phyloP scores from a whole-genome alignment of 2,797 vertebrate species.

The Hemitrygon akajei region DNA sequence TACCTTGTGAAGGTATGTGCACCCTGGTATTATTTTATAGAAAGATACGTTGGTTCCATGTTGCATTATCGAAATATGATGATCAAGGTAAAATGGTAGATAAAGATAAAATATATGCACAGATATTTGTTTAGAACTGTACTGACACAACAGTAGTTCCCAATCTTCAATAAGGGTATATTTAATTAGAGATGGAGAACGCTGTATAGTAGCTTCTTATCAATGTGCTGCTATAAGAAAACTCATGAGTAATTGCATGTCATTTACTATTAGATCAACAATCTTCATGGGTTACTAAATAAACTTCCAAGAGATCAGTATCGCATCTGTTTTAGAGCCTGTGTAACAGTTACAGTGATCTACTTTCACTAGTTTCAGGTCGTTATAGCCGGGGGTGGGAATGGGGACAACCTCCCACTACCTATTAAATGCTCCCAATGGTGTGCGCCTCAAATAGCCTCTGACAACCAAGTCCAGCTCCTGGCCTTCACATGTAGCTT shows the following conservation, averaged over 20 bases:
- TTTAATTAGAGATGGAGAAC: neutral
- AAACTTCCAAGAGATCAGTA: neutral
- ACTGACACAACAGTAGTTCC: neutral
- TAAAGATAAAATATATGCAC: neutral
- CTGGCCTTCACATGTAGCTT: too few relatives aligned
- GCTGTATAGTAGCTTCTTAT: neutral
- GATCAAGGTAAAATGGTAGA: neutral
- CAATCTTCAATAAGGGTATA: neutral
- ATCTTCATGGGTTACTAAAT: neutral
- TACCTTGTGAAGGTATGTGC: neutral
- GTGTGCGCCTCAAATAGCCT: too few relatives aligned
- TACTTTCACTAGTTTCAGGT: neutral
- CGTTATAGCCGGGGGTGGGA: too few relatives aligned
- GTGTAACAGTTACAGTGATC: neutral
- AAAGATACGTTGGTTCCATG: neutral
- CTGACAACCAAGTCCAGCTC: too few relatives aligned
- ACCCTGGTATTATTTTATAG: too few relatives aligned
- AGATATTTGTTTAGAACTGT: neutral
- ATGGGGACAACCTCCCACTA: too few relatives aligned
- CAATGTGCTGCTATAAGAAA: neutral
- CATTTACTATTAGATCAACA: neutral
- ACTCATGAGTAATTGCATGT: neutral
- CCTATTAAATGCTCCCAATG: too few relatives aligned
- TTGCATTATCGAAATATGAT: neutral
- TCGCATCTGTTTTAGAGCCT: neutral